Evolutionary conservation across 2,888 invertebrate genomes (phyloP).

Genomic region (Plagodis dolabraria): DNA sequence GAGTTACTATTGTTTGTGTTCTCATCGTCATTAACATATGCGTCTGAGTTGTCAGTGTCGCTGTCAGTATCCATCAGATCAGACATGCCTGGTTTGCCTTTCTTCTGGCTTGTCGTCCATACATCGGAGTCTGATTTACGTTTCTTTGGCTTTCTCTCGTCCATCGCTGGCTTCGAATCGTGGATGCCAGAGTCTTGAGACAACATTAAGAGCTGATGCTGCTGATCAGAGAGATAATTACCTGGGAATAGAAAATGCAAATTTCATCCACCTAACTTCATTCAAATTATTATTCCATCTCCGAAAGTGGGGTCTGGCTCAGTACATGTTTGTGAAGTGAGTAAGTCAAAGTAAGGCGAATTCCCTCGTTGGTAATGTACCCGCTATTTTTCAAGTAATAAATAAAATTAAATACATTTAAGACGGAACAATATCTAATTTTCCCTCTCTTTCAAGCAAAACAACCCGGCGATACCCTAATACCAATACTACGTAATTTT

Average conservation of each 20-base stretch:
- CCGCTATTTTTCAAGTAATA: too few species aligned
- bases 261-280: background rate
- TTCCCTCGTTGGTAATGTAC: too few species aligned
- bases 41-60: conserved; percentile 75
- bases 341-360: too few species aligned
- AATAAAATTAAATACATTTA: too few species aligned
- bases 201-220: conserved; percentile 75
- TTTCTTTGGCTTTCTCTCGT: conserved; percentile 84
- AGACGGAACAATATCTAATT: too few species aligned
- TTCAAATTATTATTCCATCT: background rate
- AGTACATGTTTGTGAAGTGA: too few species aligned
- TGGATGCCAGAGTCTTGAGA: conserved; percentile 61
- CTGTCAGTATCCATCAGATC: conserved; percentile 88
- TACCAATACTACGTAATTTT: too few species aligned
- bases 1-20: conserved; percentile 77
- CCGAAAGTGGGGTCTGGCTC: too few species aligned
- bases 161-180: conserved; percentile 47
- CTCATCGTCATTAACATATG: conserved; percentile 75
- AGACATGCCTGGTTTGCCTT: conserved; percentile 83
- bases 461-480: too few species aligned
- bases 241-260: conserved; percentile 50
- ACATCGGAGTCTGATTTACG: conserved; percentile 86
- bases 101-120: conserved; percentile 85
- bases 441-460: too few species aligned
- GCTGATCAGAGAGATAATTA: conserved; percentile 75